Base-by-base conservation (phyloP, 1,140 invertebrate species). In the Zaprionus ghesquierei region DNA sequence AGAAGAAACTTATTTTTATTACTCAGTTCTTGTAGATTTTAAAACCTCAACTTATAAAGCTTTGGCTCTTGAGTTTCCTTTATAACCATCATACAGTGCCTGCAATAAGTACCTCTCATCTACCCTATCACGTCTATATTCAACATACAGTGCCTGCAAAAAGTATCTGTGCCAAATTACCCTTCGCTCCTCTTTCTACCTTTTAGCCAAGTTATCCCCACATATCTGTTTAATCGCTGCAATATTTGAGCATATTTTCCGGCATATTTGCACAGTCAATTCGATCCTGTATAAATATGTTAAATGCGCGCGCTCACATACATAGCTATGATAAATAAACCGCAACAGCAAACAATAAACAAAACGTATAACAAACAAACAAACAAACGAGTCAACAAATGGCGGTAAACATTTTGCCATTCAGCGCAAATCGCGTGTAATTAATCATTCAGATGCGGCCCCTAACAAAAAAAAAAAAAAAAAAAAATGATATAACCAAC, bases 401-500 rank as follows among this genome's bases (percentile, higher is more conserved):
- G 38, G 33, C 56, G 56, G 55, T 70, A 76, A 69, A 76, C 49
- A 60, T 76, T 75, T 74, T 63, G 62, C 62, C 62, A 79, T 79
- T 69, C 68, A 68, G 58, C 54, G 49, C 63, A 78, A 78, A 76
- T 75, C 74, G 69, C 49, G 31, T 41, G 56, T 73, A 78, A 81
- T 81, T 87, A 86, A 79, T 87, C 75, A 81, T 81, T 79, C 68
- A 79, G 60, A 44, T 56, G 51, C 23, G 51, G 49, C 29, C n/a
- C 25, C n/a, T 25, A 59, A 71, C 33, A 85, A 73, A 61, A n/a
- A n/a, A n/a, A n/a, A n/a, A n/a, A n/a, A n/a, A n/a, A n/a, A n/a
- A n/a, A n/a, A n/a, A n/a, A 76, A 69, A 63, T 44, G 54, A 69
- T 54, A 66, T 63, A 63, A 69, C 31, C 27, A 58, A 51, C 22